These are phyloP conservation scores for Anastatus disparis DNA, from an alignment of 1,140 invertebrate species.

Conservation along the genomic window DNA sequence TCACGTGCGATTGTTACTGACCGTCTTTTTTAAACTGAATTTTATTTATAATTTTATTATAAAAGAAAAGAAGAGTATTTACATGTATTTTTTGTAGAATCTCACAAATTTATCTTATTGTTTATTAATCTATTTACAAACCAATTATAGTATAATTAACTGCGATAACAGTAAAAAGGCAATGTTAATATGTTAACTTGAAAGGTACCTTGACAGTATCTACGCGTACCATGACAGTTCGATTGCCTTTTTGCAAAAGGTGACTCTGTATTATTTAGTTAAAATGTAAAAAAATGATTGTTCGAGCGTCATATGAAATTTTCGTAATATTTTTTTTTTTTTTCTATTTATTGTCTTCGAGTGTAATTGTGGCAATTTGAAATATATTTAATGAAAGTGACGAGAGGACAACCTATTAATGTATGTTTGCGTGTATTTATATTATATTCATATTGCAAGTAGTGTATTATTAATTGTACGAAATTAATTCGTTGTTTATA, in stretches of 20 bases:
- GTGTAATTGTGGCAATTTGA: slow-evolving; percentile 17
- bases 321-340: slow-evolving; percentile 21
- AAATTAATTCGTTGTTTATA: slow-evolving; percentile 26
- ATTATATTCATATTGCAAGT: slow-evolving; percentile 20
- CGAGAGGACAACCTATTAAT: slow-evolving; percentile 6
- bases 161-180: not conserved
- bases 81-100: slow-evolving; percentile 18
- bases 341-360: slow-evolving; percentile 27
- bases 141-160: not conserved
- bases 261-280: slow-evolving; percentile 33
- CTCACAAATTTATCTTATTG: slow-evolving; percentile 4
- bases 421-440: slow-evolving; percentile 27
- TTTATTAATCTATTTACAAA: not conserved
- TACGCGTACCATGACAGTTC: slow-evolving; percentile 38
- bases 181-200: not conserved
- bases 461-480: not conserved
- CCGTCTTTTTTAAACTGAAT: not conserved
- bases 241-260: slow-evolving; percentile 13
- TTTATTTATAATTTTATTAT: slow-evolving; percentile 8
- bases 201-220: slow-evolving; percentile 20
- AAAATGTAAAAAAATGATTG: slow-evolving; percentile 21
- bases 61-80: not conserved
- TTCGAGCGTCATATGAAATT: slow-evolving; percentile 15
- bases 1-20: not conserved
- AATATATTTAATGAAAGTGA: slow-evolving; percentile 17